Evolutionary conservation across 2,888 invertebrate genomes (phyloP), one percentile per base, ranked within the genome.

Genomic region (Scaptomyza reducta): DNA sequence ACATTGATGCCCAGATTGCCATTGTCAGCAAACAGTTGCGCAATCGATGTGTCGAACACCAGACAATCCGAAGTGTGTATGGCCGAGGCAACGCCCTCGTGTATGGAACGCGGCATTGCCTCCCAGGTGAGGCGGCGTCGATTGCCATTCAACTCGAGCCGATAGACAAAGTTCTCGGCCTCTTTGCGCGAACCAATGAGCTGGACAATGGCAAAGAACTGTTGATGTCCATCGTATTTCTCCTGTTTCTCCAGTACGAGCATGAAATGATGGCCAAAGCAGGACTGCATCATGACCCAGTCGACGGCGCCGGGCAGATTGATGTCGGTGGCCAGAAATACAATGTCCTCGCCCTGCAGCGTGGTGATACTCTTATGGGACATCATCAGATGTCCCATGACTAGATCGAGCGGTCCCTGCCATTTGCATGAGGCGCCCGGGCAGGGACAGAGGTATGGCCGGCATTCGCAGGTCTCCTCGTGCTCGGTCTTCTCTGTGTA

Each of bases 201-300:
- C 92, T 99, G 99, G 35, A 99, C 99, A 89, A 99, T 99, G 22
- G 99, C 99, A 93, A 97, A 98, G 92, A 98, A 98, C 90, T 98
- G 97, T 88, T 97, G 97, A 90, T 97, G 97, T 1, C 97, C 98
- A 93, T 99, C 98, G 91, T 96, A 97, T 91, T 99, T 99, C 89
- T 98, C 98, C 92, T 98, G 98, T 91, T 99, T 99, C 91, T 99
- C 99, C 53, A 99, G 94, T 35, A 99, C 99, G 77, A 99, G 94
- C 99, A 99, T 99, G 90, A 99, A 99, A 92, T 99, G 98, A 91
- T 98, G 98, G 60, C 98, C 98, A 92, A 99, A 99, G 92, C 99
- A 99, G 29, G 98, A 98, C 93, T 99, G 99, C 99, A 99, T 99
- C 99, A 99, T 99, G 4, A 98, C 98, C 99, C 99, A 99, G 92